Percentiles rank a stretch among this genome's conserved stretches.
Conservation (phyloP, 1,140 invertebrate genomes). For the Lepidurus packardi region DNA sequence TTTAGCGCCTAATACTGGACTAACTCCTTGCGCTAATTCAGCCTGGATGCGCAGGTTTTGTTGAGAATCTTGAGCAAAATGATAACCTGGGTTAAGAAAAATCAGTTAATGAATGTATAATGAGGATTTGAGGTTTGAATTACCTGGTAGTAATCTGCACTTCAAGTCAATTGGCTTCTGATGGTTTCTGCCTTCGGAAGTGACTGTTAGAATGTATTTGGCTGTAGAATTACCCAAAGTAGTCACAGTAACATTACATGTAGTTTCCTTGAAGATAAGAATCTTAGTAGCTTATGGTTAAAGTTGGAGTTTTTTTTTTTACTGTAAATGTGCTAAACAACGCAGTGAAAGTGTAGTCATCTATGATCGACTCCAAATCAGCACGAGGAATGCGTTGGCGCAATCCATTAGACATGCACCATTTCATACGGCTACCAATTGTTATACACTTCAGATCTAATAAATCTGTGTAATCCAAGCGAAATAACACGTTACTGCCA, state of each 20-base stretch:
- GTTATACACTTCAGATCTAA: slow-evolving; percentile 23
- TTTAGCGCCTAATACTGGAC: background rate
- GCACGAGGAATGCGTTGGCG: background rate
- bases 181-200: background rate
- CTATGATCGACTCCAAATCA: too few relatives aligned
- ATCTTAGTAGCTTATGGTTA: background rate
- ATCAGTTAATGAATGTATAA: background rate
- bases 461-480: slow-evolving; percentile 30
- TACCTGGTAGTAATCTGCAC: background rate
- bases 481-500: slow-evolving; percentile 31
- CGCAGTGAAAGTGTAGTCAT: too few relatives aligned
- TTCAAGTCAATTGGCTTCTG: background rate
- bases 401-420: background rate
- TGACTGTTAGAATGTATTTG: background rate
- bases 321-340: background rate
- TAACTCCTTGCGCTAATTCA: background rate
- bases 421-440: background rate
- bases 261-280: background rate
- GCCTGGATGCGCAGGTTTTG: background rate
- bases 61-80: background rate
- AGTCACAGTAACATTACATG: background rate
- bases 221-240: background rate
- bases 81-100: background rate
- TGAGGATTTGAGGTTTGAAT: too few relatives aligned
- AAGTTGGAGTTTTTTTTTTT: background rate